Evolutionary conservation across 2,888 invertebrate genomes (phyloP).

Genomic region (Embidobia sp.): DNA sequence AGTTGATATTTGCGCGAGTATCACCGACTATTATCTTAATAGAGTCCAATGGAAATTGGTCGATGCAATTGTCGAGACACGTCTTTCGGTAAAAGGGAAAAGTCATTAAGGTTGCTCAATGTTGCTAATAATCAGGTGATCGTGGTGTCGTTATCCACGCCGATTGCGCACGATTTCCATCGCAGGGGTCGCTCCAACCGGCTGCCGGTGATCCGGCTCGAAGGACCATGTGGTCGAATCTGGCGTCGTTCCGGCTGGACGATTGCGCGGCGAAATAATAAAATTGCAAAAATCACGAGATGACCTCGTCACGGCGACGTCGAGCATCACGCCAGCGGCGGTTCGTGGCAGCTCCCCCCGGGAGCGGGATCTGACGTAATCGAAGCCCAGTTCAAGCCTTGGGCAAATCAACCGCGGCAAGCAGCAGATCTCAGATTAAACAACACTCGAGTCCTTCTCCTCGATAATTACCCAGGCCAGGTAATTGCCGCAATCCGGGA

Average conservation of each 20-base stretch:
- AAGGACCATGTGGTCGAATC: too few relatives aligned
- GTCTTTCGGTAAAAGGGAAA: constrained; percentile 18
- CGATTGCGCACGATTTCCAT: constrained; percentile 64
- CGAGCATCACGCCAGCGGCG: constrained; percentile 52
- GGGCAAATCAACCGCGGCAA: constrained; percentile 58
- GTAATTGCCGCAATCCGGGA: constrained; percentile 81
- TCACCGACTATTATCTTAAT: constrained; percentile 42
- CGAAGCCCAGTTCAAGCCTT: constrained; percentile 70
- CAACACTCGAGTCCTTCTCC: constrained; percentile 79
- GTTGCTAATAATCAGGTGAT: constrained; percentile 36
- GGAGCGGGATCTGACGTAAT: constrained; percentile 72
- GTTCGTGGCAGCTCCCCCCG: constrained; percentile 54
- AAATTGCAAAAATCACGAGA: constrained; percentile 76
- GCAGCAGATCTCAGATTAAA: constrained; percentile 80
- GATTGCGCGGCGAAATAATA: constrained; percentile 69
- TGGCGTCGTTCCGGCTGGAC: constrained; percentile 31
- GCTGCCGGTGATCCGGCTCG: too few relatives aligned
- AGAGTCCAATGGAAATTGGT: constrained; percentile 28
- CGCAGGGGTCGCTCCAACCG: constrained; percentile 6
- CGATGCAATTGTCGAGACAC: too few relatives aligned
- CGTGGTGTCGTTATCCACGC: constrained; percentile 43
- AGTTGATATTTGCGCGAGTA: constrained; percentile 31
- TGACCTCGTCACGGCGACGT: constrained; percentile 45
- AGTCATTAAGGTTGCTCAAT: constrained; percentile 39
- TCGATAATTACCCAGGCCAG: constrained; percentile 79